Conservation (phyloP, 2,888 invertebrate species). For the Monopis laevigella region DNA sequence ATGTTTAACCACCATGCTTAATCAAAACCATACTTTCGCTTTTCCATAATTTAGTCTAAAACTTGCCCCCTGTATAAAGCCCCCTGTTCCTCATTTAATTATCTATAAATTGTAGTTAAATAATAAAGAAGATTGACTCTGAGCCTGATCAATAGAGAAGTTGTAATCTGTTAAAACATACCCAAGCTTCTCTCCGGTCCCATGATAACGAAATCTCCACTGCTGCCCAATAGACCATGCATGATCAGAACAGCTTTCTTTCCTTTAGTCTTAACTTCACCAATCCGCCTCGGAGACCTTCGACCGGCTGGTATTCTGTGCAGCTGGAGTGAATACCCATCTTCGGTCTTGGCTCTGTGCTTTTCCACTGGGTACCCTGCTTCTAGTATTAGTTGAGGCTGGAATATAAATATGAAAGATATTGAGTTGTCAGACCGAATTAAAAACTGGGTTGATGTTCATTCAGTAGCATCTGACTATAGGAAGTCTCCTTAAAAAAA, state of each 20-base stretch:
- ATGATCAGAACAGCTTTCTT: slow-evolving; percentile 56
- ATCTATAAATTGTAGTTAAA: no score
- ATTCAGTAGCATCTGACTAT: background rate
- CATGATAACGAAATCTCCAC: slow-evolving; percentile 76
- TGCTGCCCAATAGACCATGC: slow-evolving; percentile 72
- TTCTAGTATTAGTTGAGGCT: slow-evolving; percentile 54
- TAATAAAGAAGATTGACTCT: no score
- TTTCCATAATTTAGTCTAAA: no score
- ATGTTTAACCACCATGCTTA: no score
- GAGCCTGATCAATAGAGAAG: no score
- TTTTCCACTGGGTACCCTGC: slow-evolving; percentile 61
- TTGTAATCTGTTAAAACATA: no score
- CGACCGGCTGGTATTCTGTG: slow-evolving; percentile 68
- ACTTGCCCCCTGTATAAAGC: no score
- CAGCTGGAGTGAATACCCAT: slow-evolving; percentile 70
- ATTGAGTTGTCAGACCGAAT: no score
- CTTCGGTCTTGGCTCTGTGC: slow-evolving; percentile 59
- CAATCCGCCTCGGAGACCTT: slow-evolving; percentile 33
- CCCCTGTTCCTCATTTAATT: no score
- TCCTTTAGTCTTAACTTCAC: slow-evolving; percentile 29
- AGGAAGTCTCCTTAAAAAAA: no score
- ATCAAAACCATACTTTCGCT: no score
- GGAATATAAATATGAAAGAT: slow-evolving; percentile 15
- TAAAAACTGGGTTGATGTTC: background rate
- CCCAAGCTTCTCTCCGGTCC: slow-evolving; percentile 72